Evolutionary conservation across 2,888 invertebrate genomes (phyloP), one percentile per base, ranked within the genome.

Genomic region (Orthosia cruda): DNA sequence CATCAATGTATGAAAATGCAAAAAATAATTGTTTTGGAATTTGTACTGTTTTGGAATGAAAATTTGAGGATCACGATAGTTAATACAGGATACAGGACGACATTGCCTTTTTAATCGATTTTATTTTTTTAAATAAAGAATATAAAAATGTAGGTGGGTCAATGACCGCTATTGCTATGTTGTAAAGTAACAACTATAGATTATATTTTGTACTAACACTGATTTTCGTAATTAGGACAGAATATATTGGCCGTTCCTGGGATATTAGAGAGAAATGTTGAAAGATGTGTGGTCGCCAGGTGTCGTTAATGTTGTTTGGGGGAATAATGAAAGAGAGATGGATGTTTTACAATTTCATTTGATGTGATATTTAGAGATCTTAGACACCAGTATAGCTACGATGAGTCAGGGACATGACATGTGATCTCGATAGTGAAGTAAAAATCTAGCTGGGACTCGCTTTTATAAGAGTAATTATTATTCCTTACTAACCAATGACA

Each of bases 171-270:
- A 15, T 15, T 45, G n/a, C 1, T 40, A n/a, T 12, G 11, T 1
- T 32, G 32, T 15, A 45, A 45, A n/a, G n/a, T 18, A 45, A 45
- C 45, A 4, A 61, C 40, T 59, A 20, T 45, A 45, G 49, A 52
- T 67, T 71, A 23, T 16, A 40, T 18, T 52, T 20, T 76, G 40
- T 74, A 58, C 40, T 32, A n/a, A 50, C 49, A 67, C 45, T 0
- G 45, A 61, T 71, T 77, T 61, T 50, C 45, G 40, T 68, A 80
- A 71, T 63, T 47, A 58, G 58, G 47, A 62, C n/a, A 62, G 20
- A 55, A 4, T 40, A 9, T 58, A 62, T 54, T 67, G 12, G 40
- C 18, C 1, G 13, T 65, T 67, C 23, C 20, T 54, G 20, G 57
- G 40, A 26, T 61, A 54, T 49, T 59, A 18, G 13, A 62, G 16